A percentile compares a stretch with the other conserved stretches of the same genome.
Conservation (phyloP, 2,797 vertebrate genomes). For the Darevskia mixta region DNA sequence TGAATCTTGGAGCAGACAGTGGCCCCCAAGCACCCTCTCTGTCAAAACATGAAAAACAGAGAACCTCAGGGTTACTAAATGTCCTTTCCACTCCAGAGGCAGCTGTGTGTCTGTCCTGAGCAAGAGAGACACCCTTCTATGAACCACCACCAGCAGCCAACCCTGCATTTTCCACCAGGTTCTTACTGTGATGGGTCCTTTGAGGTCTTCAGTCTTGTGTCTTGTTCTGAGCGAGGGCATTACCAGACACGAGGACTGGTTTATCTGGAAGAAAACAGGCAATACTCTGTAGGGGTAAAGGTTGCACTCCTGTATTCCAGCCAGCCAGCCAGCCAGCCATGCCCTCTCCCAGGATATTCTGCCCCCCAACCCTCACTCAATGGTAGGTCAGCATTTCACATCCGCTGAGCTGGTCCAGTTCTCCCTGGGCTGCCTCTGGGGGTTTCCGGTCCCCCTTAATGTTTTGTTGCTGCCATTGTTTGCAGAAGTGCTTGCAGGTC, state of each 20-base stretch:
- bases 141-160: background rate
- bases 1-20: background rate
- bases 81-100: background rate
- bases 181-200: constrained; percentile 12
- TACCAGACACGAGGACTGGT: background rate
- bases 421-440: background rate
- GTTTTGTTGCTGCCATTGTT: background rate
- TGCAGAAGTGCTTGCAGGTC: too few species aligned
- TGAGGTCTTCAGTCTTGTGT: background rate
- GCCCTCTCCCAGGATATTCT: background rate
- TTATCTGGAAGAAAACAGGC: background rate
- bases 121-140: background rate
- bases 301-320: too few species aligned
- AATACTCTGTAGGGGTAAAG: background rate
- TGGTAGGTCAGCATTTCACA: too few species aligned
- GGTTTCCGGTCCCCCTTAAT: background rate
- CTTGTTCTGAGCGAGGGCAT: background rate
- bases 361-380: background rate
- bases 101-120: accelerated
- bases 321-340: too few species aligned
- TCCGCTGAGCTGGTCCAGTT: background rate
- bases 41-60: background rate
- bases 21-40: constrained; percentile 27
- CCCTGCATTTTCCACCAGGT: background rate
- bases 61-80: background rate